Conservation (phyloP, 2,113 vertebrate species). For the Pao palembangensis region DNA sequence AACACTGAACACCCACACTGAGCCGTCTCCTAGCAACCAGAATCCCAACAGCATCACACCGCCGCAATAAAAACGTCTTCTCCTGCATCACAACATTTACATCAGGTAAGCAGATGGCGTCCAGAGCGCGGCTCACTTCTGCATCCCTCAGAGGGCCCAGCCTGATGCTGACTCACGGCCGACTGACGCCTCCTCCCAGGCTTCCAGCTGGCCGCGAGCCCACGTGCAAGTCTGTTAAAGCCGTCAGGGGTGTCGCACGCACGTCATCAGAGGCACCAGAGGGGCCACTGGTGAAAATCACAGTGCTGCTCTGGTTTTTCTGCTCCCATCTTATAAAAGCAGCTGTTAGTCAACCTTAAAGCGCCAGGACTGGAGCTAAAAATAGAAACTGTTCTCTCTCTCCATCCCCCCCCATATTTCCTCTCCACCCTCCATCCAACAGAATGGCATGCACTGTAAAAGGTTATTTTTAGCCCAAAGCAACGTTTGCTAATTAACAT, state of each 20-base stretch:
- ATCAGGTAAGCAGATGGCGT: too few species aligned
- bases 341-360: conserved; percentile 55
- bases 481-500: too few species aligned
- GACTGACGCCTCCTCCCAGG: conserved; percentile 34
- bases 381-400: conserved; percentile 48
- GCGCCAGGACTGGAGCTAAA: conserved; percentile 51
- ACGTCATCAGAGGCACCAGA: conserved; percentile 45
- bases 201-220: conserved; percentile 10
- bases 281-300: conserved; percentile 53
- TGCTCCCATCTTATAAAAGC: conserved; percentile 35
- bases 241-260: conserved; percentile 18
- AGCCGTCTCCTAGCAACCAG: background rate
- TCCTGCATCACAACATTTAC: too few species aligned
- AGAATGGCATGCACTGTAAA: conserved; percentile 51
- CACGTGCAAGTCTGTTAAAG: conserved; percentile 46
- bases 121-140: too few species aligned
- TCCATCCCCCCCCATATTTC: conserved; percentile 45
- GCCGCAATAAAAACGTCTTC: too few species aligned
- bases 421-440: conserved; percentile 59
- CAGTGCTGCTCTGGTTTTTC: conserved; percentile 31
- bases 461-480: conserved; percentile 59
- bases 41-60: background rate
- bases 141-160: too few species aligned
- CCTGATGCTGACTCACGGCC: conserved; percentile 28
- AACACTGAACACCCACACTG: background rate